Evolutionary conservation across 1,140 invertebrate species (phyloP).

Genomic region (Zaprionus tsacasi): DNA sequence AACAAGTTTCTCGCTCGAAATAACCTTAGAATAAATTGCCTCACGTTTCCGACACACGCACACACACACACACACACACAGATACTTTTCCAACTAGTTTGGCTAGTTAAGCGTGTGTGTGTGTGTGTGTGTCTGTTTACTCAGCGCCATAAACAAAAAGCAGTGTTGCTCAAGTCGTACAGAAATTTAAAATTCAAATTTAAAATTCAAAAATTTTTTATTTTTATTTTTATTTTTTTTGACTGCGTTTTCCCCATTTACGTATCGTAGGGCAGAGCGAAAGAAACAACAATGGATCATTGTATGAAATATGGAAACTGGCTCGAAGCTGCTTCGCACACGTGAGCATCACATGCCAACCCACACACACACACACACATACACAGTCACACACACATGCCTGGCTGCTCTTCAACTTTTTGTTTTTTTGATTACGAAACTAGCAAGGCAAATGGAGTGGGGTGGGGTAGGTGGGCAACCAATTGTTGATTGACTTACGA

Average conservation of each 20-base stretch:
- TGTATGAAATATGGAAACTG: constrained; percentile 46
- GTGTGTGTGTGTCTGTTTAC: constrained; percentile 37
- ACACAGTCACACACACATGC: constrained; percentile 15
- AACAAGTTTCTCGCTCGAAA: constrained; percentile 75
- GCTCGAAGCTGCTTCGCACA: constrained; percentile 36
- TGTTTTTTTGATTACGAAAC: constrained; percentile 55
- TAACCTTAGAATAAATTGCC: constrained; percentile 81
- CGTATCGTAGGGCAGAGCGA: neutral
- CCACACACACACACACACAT: constrained; percentile 49
- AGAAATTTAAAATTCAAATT: constrained; percentile 45
- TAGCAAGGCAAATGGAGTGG: neutral
- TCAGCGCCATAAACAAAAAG: constrained; percentile 65
- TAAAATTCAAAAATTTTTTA: constrained; percentile 53
- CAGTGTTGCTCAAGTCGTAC: constrained; percentile 73
- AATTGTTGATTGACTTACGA: constrained; percentile 75
- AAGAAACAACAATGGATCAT: constrained; percentile 44
- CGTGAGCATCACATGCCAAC: constrained; percentile 76
- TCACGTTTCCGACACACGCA: constrained; percentile 70
- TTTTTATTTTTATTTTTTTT: constrained; percentile 35
- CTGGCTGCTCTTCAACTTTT: constrained; percentile 12
- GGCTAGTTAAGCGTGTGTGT: constrained; percentile 26
- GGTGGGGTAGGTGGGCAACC: constrained; percentile 25
- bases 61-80: constrained; percentile 12
- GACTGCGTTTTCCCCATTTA: constrained; percentile 46
- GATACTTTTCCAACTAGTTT: constrained; percentile 52